These are phyloP conservation scores for Trichoplusia ni DNA, from an alignment of 1,140 invertebrate genomes.

Conservation along the genomic window DNA sequence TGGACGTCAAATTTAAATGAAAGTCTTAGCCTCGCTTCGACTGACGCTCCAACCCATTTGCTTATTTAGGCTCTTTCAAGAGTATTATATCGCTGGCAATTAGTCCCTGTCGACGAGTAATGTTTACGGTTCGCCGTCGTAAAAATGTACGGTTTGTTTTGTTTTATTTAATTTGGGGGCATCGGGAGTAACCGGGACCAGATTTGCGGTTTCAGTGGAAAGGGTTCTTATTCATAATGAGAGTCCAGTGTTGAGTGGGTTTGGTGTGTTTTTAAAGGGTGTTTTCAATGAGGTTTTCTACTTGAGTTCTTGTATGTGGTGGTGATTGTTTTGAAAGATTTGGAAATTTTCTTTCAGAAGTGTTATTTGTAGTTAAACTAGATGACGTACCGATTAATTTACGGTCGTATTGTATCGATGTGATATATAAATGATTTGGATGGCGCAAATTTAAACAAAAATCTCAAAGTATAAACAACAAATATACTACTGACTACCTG, in stretches of 20 bases:
- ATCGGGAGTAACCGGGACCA: conserved; percentile 1
- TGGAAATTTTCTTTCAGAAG: no score
- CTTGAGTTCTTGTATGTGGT: no score
- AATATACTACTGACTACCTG: no score
- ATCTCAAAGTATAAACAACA: no score
- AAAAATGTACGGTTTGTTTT: conserved; percentile 19
- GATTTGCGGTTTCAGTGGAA: conserved; percentile 13
- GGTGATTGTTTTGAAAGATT: no score
- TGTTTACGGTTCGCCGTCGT: conserved; percentile 2
- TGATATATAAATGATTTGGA: no score
- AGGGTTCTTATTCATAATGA: background rate
- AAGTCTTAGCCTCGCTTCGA: conserved; percentile 1
- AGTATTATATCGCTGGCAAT: conserved; percentile 37
- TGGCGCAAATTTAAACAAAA: no score
- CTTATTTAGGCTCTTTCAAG: conserved; percentile 28
- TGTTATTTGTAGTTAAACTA: no score
- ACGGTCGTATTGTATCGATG: no score
- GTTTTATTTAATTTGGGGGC: conserved; percentile 18
- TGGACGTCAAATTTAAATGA: background rate
- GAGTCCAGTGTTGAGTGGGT: background rate
- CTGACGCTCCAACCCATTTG: background rate
- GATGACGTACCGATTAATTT: no score
- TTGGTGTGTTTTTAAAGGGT: background rate
- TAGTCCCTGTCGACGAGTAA: conserved; percentile 32
- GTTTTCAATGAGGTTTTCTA: background rate